Evolutionary conservation across 2,888 invertebrate genomes (phyloP).

Genomic region (Electrophaes corylata): DNA sequence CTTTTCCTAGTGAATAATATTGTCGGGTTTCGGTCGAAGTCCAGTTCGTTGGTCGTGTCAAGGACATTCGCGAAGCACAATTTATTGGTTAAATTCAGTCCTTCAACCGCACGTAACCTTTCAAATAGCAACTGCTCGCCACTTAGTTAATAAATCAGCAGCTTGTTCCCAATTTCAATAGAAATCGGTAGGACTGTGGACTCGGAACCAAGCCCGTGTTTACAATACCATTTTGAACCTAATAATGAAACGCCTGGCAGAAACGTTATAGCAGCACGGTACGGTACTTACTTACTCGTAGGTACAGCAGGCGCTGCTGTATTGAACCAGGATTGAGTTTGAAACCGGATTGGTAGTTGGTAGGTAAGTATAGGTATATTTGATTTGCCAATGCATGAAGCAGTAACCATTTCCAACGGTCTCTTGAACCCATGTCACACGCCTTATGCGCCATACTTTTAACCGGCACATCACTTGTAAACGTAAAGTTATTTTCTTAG

Average conservation of each 20-base stretch:
- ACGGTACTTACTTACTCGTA: not conserved
- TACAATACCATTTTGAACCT: conserved; percentile 1
- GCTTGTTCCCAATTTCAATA: conserved; percentile 2
- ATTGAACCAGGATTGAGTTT: conserved; percentile 6
- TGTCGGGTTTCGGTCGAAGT: not conserved
- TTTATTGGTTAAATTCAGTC: conserved; percentile 7
- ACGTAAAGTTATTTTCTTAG: no score
- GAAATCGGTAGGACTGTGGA: not conserved
- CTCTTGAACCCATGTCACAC: no score
- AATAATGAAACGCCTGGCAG: conserved; percentile 5
- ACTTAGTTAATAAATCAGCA: conserved; percentile 8
- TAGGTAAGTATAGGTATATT: no score
- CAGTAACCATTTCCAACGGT: not conserved
- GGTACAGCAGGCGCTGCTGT: conserved; percentile 7
- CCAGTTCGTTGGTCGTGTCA: not conserved
- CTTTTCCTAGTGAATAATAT: not conserved
- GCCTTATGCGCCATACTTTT: no score
- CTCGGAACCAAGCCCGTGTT: conserved; percentile 1
- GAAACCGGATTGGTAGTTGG: no score
- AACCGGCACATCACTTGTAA: no score
- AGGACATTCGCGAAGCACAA: not conserved
- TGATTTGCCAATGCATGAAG: conserved; percentile 1
- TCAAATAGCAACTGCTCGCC: conserved; percentile 3
- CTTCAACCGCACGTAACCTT: conserved; percentile 15
- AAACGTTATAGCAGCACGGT: conserved; percentile 3